Evolutionary conservation across 2,113 vertebrate genomes (phyloP), one percentile per base, ranked within the genome.

Genomic region (Opisthocomus hoazin): DNA sequence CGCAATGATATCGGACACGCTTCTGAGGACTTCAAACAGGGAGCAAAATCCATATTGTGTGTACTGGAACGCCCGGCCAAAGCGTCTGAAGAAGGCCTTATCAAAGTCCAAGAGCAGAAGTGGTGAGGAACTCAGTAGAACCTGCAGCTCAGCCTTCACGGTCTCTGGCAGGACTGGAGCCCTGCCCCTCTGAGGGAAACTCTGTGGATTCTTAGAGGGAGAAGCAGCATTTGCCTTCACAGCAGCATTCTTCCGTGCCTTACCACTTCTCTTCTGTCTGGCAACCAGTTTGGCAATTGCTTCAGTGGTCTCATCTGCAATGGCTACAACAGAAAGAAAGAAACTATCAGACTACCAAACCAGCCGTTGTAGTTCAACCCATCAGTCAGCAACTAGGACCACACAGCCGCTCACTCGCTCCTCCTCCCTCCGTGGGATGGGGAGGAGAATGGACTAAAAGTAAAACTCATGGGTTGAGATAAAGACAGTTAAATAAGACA

Each of bases 41-140:
- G 99, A 99, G 79, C 97, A 97, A 92, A 99, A 99, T 58, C 99
- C 99, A 4, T 98, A 99, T 26, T 95, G 97, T 7, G 82, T 76
- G 46, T 98, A 98, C 29, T 96, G 96, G 91, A 99, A 98, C 0
- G 87, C 95, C 15, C 96, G 96, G 66, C 99, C 99, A 50, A 99
- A 99, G 60, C 69, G 98, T 16, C n/a, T 96, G 41, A 90, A 79
- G 96, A 98, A 99, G 23, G 95, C 88, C 57, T 63, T 41, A 69
- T 99, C 98, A 34, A 99, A 97, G 88, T 99, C 98, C 7, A 97
- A 97, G 12, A 99, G 97, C 58, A 98, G 92, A 53, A 99, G 39
- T 0, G 99, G 98, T 46, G 99, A 99, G 90, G 98, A 96, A 2
- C 97, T 98, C 90, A 99, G 96, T 37, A 99, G 97, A 58, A 98